Evolutionary conservation across 2,888 invertebrate genomes (phyloP), one percentile per base, ranked within the genome.

Genomic region (Ethmia dodecea): DNA sequence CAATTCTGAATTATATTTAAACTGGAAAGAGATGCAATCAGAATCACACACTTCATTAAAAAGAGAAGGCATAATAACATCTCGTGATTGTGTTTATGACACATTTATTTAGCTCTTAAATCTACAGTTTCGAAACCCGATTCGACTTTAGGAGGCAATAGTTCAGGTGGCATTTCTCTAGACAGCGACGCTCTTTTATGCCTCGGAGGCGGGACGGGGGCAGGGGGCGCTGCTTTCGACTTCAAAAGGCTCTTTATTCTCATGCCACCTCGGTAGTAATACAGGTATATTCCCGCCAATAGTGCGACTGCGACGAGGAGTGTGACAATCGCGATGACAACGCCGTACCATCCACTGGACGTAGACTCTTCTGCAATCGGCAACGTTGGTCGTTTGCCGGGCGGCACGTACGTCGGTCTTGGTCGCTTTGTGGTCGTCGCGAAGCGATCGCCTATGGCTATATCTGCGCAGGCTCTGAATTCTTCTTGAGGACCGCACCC

Each of bases 401-500:
- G 80, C 13, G 80, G 78, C 30, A 78, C 75, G 49, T 78, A 81
- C 10, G 84, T 56, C 0, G 87, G 80, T 53, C 86, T 79, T 4
- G 88, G 86, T 13, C 73, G 60, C 35, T 59, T 74, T 0, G 86
- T 83, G 1, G 81, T 79, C 0, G 83, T 79, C 1, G 81, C 68
- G 37, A 86, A 72, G 15, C 68, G 60, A 37, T 89, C 90, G 2
- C 90, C 90, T 24, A 96, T 91, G 10, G 91, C 87, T 28, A 95
- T 91, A 57, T 96, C 95, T 0, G 95, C 92, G 50, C 95, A 95
- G 0, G 94, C 93, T 12, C 95, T 88, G 59, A 96, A 96, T 60
- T 95, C 94, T 65, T 96, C 96, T 63, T 96, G 96, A 0, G 93
- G 93, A 0, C 96, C 96, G 60, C 96, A 96, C 0, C 96, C 96